Conservation (phyloP, 2,113 vertebrate genomes). For the Taxidea taxus region DNA sequence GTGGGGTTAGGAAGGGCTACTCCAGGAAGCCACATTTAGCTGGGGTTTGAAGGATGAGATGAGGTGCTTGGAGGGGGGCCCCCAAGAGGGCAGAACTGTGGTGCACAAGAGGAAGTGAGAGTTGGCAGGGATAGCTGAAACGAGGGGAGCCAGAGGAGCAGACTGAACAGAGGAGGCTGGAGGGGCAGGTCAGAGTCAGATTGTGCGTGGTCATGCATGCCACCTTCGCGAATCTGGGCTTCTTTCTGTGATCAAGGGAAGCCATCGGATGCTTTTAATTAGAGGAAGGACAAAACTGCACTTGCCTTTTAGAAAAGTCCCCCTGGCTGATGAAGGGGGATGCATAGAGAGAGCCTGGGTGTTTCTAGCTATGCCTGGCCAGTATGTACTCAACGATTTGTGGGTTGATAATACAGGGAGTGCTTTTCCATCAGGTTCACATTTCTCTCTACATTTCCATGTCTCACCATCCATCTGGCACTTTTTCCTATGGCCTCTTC, state of each 20-base stretch:
- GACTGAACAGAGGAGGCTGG: not conserved
- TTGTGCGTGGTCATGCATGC: accelerated
- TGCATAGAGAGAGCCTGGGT: not conserved
- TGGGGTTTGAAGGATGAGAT: not conserved
- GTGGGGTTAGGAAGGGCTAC: not conserved
- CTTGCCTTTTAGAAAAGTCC: not conserved
- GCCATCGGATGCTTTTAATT: not conserved
- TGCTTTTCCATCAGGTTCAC: not conserved
- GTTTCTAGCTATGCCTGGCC: not conserved
- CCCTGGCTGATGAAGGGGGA: not conserved
- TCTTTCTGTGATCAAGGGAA: not conserved
- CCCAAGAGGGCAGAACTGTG: not conserved
- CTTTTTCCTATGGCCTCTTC: not conserved
- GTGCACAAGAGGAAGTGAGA: not conserved
- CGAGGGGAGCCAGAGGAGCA: not conserved
- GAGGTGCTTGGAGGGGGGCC: not conserved
- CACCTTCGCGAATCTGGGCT: not conserved
- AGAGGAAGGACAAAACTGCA: not conserved
- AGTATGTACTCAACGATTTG: not conserved
- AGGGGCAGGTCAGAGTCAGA: not conserved
- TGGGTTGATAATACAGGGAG: not conserved
- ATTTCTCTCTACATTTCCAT: not conserved
- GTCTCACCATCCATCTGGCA: not conserved
- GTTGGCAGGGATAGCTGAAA: too few relatives aligned
- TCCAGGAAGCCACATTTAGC: not conserved